Evolutionary conservation across 2,797 vertebrate species (phyloP), one percentile per base, ranked within the genome.

Genomic region (Triplophysa bombifrons): DNA sequence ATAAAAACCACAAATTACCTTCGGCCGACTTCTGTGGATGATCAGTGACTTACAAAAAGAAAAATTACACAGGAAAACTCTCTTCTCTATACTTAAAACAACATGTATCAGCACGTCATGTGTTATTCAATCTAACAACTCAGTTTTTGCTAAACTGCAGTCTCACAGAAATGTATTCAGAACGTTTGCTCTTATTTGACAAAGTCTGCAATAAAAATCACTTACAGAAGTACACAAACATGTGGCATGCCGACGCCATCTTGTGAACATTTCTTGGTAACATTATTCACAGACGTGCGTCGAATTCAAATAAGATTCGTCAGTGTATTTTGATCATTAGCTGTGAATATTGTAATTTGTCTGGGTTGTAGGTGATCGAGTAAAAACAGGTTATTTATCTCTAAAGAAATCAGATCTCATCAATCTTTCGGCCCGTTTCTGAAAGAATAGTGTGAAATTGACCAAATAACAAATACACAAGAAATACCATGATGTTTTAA

Each of bases 231-330:
- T 85, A 88, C 80, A 80, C 82, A 83, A 88, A 90, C 91, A 94
- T 91, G 91, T 93, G 92, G 91, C 92, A 90, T 11, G 55, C 82
- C 82, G 85, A 84, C 91, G 91, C 93, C 93, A 93, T 93, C 86
- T 94, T 94, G 88, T 85, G 85, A 86, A 73, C 51, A 73, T 67
- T 3, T 80, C 83, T 88, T 88, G 86, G 41, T 73, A 48, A 44
- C 5, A 7, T 67, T 67, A 66, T 66, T 55, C 64, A 66, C 53
- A 20, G 7, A 61, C 4, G n/a, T 22, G 34, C 22, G 2, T 22
- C 30, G 25, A 17, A 22, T 67, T 58, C 19, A 5, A 72, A 66
- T 72, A 20, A 66, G 13, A 65, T 48, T 48, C 10, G 11, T 46
- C 19, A 0, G 34, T 51, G 27, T n/a, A 61, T 64, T 44, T 44